phyloP scores from a whole-genome alignment of 2,888 invertebrate species.

The Isotomurus palustris region DNA sequence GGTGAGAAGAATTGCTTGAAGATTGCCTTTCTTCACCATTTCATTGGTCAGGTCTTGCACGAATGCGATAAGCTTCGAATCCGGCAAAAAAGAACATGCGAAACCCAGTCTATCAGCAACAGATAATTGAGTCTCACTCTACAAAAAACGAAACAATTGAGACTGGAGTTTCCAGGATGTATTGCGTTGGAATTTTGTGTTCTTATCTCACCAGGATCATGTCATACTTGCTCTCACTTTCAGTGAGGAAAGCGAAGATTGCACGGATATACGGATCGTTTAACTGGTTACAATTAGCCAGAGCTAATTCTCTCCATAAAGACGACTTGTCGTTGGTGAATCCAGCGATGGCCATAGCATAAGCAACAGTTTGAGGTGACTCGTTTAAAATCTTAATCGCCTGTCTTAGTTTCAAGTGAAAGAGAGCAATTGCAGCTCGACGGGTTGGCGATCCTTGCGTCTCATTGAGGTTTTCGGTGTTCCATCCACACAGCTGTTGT shows the following conservation, averaged over 20 bases:
- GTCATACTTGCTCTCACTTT: conserved; percentile 70
- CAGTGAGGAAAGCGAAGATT: conserved; percentile 83
- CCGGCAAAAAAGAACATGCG: conserved; percentile 78
- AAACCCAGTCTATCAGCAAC: conserved; percentile 87
- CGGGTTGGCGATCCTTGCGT: conserved; percentile 64
- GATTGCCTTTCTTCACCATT: conserved; percentile 69
- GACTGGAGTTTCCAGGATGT: too few relatives aligned
- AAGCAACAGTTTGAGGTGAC: conserved; percentile 42
- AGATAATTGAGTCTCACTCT: conserved; percentile 78
- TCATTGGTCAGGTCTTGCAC: conserved; percentile 65
- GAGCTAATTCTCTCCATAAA: conserved; percentile 72
- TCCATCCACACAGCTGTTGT: conserved; percentile 84
- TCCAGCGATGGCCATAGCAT: conserved; percentile 53
- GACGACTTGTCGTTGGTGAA: conserved; percentile 78
- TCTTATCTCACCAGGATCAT: conserved; percentile 63
- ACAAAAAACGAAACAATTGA: conserved; percentile 47
- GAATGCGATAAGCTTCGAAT: conserved; percentile 72
- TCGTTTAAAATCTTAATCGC: conserved; percentile 82
- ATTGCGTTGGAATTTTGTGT: background rate
- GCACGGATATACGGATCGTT: conserved; percentile 86
- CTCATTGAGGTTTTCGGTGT: conserved; percentile 64
- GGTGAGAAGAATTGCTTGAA: conserved; percentile 79
- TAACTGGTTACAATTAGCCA: conserved; percentile 67
- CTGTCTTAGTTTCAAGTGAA: conserved; percentile 75
- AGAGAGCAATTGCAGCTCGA: conserved; percentile 86